These are phyloP conservation scores for Diloba caeruleocephala DNA, from an alignment of 2,888 invertebrate genomes.

Conservation along the genomic window DNA sequence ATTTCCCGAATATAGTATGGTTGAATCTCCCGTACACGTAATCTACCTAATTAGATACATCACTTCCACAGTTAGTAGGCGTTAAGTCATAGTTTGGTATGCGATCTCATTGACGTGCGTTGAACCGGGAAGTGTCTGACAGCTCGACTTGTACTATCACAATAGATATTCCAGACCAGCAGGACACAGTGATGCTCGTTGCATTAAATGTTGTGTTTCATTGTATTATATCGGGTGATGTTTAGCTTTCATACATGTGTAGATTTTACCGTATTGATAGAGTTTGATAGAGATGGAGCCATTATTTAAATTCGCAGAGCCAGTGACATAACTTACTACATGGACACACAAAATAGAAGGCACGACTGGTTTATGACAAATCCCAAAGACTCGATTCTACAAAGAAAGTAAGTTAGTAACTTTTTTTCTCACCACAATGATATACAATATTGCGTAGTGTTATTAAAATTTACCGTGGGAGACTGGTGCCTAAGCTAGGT, in stretches of 20 bases:
- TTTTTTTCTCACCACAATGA: too few species aligned
- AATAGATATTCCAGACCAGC: slow-evolving; percentile 56
- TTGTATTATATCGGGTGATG: slow-evolving; percentile 1
- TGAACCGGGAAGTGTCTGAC: slow-evolving; percentile 73
- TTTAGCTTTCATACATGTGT: not conserved
- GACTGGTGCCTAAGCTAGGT: too few species aligned
- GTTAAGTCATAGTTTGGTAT: slow-evolving; percentile 66
- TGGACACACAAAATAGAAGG: too few species aligned
- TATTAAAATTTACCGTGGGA: too few species aligned
- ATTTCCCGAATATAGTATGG: slow-evolving; percentile 49
- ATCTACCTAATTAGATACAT: slow-evolving; percentile 57
- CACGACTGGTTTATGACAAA: too few species aligned
- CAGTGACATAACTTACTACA: too few species aligned
- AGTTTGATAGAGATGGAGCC: too few species aligned
- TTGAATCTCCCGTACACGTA: slow-evolving; percentile 49
- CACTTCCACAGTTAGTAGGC: slow-evolving; percentile 54
- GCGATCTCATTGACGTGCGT: slow-evolving; percentile 73
- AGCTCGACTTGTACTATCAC: slow-evolving; percentile 60
- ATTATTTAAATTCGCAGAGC: too few species aligned
- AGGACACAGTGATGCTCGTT: slow-evolving; percentile 41
- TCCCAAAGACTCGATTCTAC: too few species aligned
- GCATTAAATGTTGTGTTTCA: slow-evolving; percentile 38
- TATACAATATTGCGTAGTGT: too few species aligned
- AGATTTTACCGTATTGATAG: not conserved
- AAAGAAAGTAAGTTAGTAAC: too few species aligned